Percentiles rank a stretch among this genome's conserved stretches.
Conservation (phyloP, 2,888 invertebrate genomes). For the Agrotis segetum region DNA sequence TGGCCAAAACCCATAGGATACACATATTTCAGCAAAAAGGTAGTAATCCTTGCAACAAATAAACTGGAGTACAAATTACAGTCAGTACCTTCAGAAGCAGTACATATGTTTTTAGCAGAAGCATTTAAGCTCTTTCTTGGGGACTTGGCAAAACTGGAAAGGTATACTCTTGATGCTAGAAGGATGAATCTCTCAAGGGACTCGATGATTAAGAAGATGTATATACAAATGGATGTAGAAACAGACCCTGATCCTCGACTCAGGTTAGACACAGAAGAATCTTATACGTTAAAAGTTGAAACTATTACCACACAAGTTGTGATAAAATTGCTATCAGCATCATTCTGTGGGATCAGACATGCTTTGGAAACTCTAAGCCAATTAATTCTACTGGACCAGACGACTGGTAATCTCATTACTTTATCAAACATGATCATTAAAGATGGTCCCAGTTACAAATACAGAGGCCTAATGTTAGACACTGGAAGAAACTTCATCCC, state of each 20-base stretch:
- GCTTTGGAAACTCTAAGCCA: constrained; percentile 94
- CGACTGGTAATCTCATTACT: constrained; percentile 91
- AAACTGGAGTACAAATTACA: constrained; percentile 89
- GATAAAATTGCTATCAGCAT: constrained; percentile 90
- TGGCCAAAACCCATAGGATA: constrained; percentile 95
- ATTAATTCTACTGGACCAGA: constrained; percentile 93
- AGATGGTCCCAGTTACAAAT: constrained; percentile 94
- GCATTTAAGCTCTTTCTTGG: constrained; percentile 89
- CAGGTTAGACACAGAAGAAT: constrained; percentile 93
- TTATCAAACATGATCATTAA: constrained; percentile 91
- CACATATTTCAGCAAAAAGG: constrained; percentile 91
- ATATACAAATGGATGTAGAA: constrained; percentile 88
- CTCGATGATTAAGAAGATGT: constrained; percentile 74
- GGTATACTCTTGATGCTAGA: constrained; percentile 70
- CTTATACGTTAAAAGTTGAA: constrained; percentile 92
- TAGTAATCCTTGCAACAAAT: constrained; percentile 89
- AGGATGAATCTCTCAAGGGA: constrained; percentile 66
- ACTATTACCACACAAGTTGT: constrained; percentile 82
- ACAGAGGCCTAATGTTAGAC: constrained; percentile 97
- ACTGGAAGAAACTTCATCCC: constrained; percentile 97
- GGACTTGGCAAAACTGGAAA: constrained; percentile 86
- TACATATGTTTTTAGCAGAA: constrained; percentile 77
- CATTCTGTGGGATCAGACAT: constrained; percentile 94
- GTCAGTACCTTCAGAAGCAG: constrained; percentile 77
- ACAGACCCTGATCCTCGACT: constrained; percentile 90